These are phyloP conservation scores for Meteorus colon DNA, from an alignment of 2,888 invertebrate species.

Conservation along the genomic window DNA sequence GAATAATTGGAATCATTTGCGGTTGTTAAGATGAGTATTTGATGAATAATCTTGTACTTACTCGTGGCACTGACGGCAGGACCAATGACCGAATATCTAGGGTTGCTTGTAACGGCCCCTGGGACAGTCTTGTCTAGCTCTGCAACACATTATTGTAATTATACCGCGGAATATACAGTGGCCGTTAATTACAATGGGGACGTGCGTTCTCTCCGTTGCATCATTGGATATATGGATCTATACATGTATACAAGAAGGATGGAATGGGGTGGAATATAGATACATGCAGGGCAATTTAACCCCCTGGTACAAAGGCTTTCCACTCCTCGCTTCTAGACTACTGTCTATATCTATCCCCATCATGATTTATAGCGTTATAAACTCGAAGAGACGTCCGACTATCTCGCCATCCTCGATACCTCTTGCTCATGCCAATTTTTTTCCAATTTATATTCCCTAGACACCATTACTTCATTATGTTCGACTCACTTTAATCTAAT, in stretches of 20 bases:
- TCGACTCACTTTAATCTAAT: neutral
- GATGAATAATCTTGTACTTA: constrained; percentile 74
- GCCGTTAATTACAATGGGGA: constrained; percentile 64
- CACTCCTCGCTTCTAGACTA: constrained; percentile 26
- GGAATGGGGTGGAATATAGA: constrained; percentile 54
- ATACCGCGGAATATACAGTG: constrained; percentile 70
- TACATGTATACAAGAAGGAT: constrained; percentile 29
- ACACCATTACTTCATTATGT: neutral
- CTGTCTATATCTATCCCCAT: constrained; percentile 26
- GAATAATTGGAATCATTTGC: neutral
- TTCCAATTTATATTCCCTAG: neutral
- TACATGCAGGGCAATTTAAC: constrained; percentile 63
- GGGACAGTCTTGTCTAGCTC: constrained; percentile 72
- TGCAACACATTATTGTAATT: constrained; percentile 73
- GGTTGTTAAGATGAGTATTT: constrained; percentile 1
- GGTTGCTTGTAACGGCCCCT: constrained; percentile 70
- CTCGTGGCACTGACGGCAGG: constrained; percentile 85
- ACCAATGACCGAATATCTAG: constrained; percentile 77
- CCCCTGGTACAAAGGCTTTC: constrained; percentile 65
- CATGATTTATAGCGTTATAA: constrained; percentile 69
- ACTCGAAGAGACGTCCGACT: constrained; percentile 51
- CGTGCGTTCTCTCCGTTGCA: constrained; percentile 29
- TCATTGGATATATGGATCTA: constrained; percentile 44
- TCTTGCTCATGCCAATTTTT: constrained; percentile 33
- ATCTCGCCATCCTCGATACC: constrained; percentile 43